These are phyloP conservation scores for Podarcis cretensis DNA, from an alignment of 2,113 vertebrate species.

Conservation along the genomic window DNA sequence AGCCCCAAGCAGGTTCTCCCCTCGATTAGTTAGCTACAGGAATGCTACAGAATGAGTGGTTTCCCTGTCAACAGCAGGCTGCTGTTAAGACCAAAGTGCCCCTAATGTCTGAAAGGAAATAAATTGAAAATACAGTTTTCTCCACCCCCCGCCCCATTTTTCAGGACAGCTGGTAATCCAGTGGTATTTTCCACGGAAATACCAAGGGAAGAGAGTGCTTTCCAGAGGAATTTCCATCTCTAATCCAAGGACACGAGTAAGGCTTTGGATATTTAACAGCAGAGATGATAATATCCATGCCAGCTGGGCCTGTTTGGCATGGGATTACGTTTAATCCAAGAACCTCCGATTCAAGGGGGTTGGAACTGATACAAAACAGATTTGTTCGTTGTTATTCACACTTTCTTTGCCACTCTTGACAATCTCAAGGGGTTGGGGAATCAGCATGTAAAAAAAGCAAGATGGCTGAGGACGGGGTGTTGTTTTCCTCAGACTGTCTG, in stretches of 20 bases:
- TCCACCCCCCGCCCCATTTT: constrained; percentile 38
- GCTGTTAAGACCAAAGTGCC: constrained; percentile 32
- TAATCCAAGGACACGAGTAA: constrained; percentile 23
- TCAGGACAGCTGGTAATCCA: constrained; percentile 39
- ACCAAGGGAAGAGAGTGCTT: constrained; percentile 30
- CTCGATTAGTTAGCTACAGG: constrained; percentile 32
- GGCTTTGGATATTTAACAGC: constrained; percentile 52
- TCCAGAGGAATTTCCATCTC: constrained; percentile 53
- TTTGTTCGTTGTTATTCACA: constrained; percentile 59
- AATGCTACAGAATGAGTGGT: constrained; percentile 32
- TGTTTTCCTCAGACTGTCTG: constrained; percentile 32
- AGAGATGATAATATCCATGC: constrained; percentile 43
- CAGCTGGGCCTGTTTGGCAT: neutral
- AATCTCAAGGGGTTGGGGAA: constrained; percentile 35
- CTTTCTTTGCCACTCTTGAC: constrained; percentile 60
- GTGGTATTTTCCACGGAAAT: constrained; percentile 57
- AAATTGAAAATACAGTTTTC: constrained; percentile 35
- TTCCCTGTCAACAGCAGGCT: constrained; percentile 47
- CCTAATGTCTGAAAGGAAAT: constrained; percentile 46
- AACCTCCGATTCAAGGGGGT: constrained; percentile 24
- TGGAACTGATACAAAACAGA: constrained; percentile 52
- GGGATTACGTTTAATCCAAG: neutral
- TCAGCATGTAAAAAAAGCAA: constrained; percentile 31
- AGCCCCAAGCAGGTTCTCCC: constrained; percentile 24
- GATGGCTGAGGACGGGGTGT: constrained; percentile 25